phyloP scores from a whole-genome alignment of 2,797 vertebrate species.

The Paratrypauchen microcephalus region DNA sequence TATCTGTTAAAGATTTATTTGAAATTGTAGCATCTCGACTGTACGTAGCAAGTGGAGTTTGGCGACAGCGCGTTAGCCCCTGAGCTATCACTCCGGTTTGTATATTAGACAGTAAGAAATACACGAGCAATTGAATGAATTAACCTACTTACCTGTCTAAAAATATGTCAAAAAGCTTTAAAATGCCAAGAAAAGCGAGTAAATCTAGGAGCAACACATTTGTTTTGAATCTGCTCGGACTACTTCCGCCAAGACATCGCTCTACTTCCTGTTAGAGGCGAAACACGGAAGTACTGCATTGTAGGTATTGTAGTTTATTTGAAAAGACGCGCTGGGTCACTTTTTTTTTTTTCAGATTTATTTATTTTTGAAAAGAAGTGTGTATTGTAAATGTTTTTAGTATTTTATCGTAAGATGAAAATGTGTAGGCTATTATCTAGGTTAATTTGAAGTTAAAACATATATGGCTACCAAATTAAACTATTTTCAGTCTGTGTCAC shows the following conservation, averaged over 20 bases:
- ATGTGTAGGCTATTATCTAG: too few species aligned
- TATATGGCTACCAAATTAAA: too few species aligned
- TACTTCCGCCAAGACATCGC: slow-evolving; percentile 41
- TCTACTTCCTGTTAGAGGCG: slow-evolving; percentile 58
- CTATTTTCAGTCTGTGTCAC: too few species aligned
- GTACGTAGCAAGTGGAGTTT: too few species aligned
- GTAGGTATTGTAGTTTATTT: slow-evolving; percentile 64
- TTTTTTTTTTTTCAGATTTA: background rate
- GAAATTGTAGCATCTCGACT: background rate
- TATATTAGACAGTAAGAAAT: accelerated
- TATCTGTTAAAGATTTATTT: background rate
- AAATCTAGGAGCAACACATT: slow-evolving; percentile 17
- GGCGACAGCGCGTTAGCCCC: background rate
- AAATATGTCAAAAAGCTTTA: background rate
- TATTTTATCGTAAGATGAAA: background rate
- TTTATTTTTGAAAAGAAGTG: too few species aligned
- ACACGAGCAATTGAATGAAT: background rate
- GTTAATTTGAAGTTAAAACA: too few species aligned
- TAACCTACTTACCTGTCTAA: slow-evolving; percentile 41
- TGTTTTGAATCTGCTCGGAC: slow-evolving; percentile 48
- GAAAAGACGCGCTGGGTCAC: background rate
- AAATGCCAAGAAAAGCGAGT: background rate
- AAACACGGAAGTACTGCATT: slow-evolving; percentile 15
- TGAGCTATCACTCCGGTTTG: background rate
- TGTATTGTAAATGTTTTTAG: background rate